Percentiles rank a stretch among this genome's conserved stretches.
Conservation (phyloP, 2,888 invertebrate genomes). For the Standfussiana lucernea region DNA sequence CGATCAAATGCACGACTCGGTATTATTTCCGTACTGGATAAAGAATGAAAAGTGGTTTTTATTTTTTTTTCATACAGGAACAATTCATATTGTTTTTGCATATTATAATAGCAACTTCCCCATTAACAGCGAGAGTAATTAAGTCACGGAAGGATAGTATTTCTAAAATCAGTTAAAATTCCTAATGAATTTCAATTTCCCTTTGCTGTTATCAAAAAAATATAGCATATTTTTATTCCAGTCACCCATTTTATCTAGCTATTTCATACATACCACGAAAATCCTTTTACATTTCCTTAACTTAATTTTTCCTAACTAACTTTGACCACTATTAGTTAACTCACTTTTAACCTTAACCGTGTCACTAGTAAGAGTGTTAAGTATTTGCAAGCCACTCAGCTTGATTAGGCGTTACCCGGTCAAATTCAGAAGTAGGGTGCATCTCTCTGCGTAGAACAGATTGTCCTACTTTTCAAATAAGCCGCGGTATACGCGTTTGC, state of each 20-base stretch:
- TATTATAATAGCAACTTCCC: slow-evolving; percentile 13
- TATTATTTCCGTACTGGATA: slow-evolving; percentile 30
- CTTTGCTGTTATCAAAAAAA: neutral
- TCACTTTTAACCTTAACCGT: slow-evolving; percentile 44
- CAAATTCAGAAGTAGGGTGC: slow-evolving; percentile 41
- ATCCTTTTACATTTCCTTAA: neutral
- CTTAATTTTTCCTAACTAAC: neutral
- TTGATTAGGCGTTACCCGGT: slow-evolving; percentile 50
- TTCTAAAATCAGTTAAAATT: neutral
- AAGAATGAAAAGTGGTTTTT: slow-evolving; percentile 5
- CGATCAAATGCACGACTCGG: neutral
- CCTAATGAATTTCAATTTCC: neutral
- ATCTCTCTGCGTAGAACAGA: slow-evolving; percentile 1
- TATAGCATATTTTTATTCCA: neutral
- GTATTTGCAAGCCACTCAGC: slow-evolving; percentile 53
- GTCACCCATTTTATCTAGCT: neutral
- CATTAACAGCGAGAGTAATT: neutral
- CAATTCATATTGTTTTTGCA: slow-evolving; percentile 1
- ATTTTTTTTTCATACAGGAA: slow-evolving; percentile 8
- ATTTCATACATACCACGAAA: neutral
- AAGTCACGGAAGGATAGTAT: slow-evolving; percentile 7
- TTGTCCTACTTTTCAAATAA: slow-evolving; percentile 50
- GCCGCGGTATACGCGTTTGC: slow-evolving; percentile 23
- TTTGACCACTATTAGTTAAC: slow-evolving; percentile 12
- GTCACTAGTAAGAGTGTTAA: slow-evolving; percentile 55